Percentiles rank a stretch among this genome's conserved stretches.
Conservation (phyloP, 2,888 invertebrate genomes). For the Drosophila mimica region DNA sequence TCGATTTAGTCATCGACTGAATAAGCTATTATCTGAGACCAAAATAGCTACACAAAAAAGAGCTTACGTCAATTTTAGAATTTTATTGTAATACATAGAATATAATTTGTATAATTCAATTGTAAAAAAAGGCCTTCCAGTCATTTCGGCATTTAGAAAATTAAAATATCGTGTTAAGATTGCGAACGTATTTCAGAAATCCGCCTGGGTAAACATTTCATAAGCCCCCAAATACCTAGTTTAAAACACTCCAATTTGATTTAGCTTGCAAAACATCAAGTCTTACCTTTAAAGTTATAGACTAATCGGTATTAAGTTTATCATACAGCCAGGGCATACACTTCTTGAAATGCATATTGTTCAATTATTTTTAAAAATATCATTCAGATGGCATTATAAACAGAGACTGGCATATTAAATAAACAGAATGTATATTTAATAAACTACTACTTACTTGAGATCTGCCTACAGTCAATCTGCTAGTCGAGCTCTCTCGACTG, state of each 20-base stretch:
- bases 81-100: neutral
- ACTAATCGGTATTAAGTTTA: neutral
- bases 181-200: neutral
- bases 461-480: neutral
- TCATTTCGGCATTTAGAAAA: neutral
- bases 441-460: rapidly evolving
- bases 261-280: neutral
- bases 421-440: too few relatives aligned
- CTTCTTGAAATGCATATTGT: neutral
- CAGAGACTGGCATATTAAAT: neutral
- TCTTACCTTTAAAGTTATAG: too few relatives aligned
- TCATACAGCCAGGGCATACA: neutral
- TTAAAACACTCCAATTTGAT: neutral
- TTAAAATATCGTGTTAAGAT: neutral
- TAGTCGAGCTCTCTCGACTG: neutral
- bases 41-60: neutral
- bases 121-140: neutral
- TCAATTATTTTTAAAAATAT: neutral
- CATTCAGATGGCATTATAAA: neutral
- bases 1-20: neutral
- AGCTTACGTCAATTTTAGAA: neutral
- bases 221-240: neutral
- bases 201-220: neutral
- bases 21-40: rapidly evolving
- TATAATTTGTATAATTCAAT: neutral